These are phyloP conservation scores for Hydrocynus forskahlii DNA, from an alignment of 2,797 vertebrate genomes.

Conservation along the genomic window DNA sequence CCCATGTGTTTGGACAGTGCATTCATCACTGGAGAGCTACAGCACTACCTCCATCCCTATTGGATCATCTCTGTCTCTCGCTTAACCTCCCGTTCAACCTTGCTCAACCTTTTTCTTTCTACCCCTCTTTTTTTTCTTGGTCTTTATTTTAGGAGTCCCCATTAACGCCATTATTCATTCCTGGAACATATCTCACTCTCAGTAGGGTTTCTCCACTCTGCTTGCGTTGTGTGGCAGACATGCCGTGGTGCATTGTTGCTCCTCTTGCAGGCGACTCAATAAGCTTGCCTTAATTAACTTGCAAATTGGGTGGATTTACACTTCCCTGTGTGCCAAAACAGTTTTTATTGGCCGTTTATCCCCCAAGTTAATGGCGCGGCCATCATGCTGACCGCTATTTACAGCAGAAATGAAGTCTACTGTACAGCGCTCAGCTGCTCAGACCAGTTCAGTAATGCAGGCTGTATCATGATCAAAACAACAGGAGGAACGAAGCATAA, in stretches of 20 bases:
- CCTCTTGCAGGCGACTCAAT: slow-evolving; percentile 61
- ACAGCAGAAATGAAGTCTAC: slow-evolving; percentile 59
- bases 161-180: slow-evolving; percentile 20
- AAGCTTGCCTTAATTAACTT: slow-evolving; percentile 77
- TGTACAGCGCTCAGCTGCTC: slow-evolving; percentile 27
- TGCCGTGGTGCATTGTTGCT: slow-evolving; percentile 66
- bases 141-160: neutral
- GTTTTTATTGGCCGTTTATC: slow-evolving; percentile 71
- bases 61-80: slow-evolving; percentile 60
- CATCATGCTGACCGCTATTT: slow-evolving; percentile 70
- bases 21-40: slow-evolving; percentile 36
- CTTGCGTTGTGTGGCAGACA: slow-evolving; percentile 54
- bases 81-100: slow-evolving; percentile 6
- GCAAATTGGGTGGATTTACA: slow-evolving; percentile 75
- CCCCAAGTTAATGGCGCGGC: slow-evolving; percentile 60
- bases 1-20: slow-evolving; percentile 43
- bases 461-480: slow-evolving; percentile 36
- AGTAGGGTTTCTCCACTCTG: slow-evolving; percentile 7
- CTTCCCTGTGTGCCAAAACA: slow-evolving; percentile 69
- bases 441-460: slow-evolving; percentile 25
- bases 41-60: slow-evolving; percentile 65
- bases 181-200: slow-evolving; percentile 3
- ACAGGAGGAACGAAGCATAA: slow-evolving; percentile 11
- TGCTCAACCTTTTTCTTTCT: neutral
- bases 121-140: slow-evolving; percentile 4